A percentile compares a stretch with the other conserved stretches of the same genome.
phyloP scores from a whole-genome alignment of 2,888 invertebrate species.

The Ctenicera cuprea region DNA sequence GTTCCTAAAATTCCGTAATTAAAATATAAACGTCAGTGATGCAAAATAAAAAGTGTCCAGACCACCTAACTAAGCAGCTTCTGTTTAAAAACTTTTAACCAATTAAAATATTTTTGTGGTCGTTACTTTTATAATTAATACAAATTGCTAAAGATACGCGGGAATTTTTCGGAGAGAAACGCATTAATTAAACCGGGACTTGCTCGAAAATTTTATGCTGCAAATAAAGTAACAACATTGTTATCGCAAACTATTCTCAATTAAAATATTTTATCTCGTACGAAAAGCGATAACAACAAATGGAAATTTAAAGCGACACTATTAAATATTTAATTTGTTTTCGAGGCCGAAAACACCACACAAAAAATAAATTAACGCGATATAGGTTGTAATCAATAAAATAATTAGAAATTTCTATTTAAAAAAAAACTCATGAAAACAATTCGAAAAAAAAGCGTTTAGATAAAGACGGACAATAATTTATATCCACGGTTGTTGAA shows the following conservation, averaged over 20 bases:
- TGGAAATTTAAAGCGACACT: slow-evolving; percentile 21
- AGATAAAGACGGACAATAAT: slow-evolving; percentile 12
- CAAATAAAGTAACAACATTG: slow-evolving; percentile 37
- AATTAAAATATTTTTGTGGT: slow-evolving; percentile 67
- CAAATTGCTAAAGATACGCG: slow-evolving; percentile 65
- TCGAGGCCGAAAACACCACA: not conserved
- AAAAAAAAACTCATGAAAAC: not conserved
- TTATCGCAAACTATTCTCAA: slow-evolving; percentile 37
- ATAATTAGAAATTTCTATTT: not conserved
- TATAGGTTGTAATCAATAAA: not conserved
- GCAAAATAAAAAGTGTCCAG: slow-evolving; percentile 52
- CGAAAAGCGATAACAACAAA: slow-evolving; percentile 12
- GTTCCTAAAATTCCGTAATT: slow-evolving; percentile 47
- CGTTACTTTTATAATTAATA: slow-evolving; percentile 66
- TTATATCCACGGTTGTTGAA: slow-evolving; percentile 37
- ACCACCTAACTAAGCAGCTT: slow-evolving; percentile 59
- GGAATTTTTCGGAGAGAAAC: slow-evolving; percentile 53
- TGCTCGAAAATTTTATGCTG: slow-evolving; percentile 36
- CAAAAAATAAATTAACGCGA: slow-evolving; percentile 16
- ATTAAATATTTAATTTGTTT: slow-evolving; percentile 32
- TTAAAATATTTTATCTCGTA: slow-evolving; percentile 37
- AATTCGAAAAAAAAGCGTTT: not conserved
- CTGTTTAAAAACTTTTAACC: slow-evolving; percentile 57
- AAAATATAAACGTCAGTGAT: slow-evolving; percentile 50
- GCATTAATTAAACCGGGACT: slow-evolving; percentile 50